Conservation (phyloP, 1,140 invertebrate species). For the Amyelois transitella region DNA sequence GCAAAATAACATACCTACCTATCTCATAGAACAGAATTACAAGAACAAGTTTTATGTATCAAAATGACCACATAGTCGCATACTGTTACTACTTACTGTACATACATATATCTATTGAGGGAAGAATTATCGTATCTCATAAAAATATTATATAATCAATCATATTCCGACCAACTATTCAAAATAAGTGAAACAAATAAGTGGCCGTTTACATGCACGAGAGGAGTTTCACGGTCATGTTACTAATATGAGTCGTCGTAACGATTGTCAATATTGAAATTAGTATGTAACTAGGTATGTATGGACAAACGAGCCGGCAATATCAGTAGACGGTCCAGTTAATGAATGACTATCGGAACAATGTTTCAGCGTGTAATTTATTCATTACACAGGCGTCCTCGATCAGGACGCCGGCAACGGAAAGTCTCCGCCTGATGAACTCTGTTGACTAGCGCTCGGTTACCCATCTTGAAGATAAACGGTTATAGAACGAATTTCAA, state of each 20-base stretch:
- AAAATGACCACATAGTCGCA: too few species aligned
- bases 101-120: too few species aligned
- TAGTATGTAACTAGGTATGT: constrained; percentile 28
- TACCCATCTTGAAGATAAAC: too few species aligned
- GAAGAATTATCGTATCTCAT: too few species aligned
- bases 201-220: constrained; percentile 16
- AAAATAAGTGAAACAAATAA: constrained; percentile 34
- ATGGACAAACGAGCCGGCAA: constrained; percentile 28
- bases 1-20: too few species aligned
- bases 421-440: constrained; percentile 62
- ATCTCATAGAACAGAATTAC: too few species aligned
- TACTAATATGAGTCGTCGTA: constrained; percentile 33
- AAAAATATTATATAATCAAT: too few species aligned
- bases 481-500: too few species aligned
- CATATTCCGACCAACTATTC: constrained; percentile 17
- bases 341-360: constrained; percentile 65
- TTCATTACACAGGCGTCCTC: constrained; percentile 70
- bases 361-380: constrained; percentile 74
- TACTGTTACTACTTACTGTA: too few species aligned
- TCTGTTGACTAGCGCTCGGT: constrained; percentile 20
- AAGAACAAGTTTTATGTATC: too few species aligned
- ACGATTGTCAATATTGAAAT: constrained; percentile 64
- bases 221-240: constrained; percentile 42
- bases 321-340: constrained; percentile 46
- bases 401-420: constrained; percentile 53